Evolutionary conservation across 2,113 vertebrate genomes (phyloP).

Genomic region (Abramis brama): DNA sequence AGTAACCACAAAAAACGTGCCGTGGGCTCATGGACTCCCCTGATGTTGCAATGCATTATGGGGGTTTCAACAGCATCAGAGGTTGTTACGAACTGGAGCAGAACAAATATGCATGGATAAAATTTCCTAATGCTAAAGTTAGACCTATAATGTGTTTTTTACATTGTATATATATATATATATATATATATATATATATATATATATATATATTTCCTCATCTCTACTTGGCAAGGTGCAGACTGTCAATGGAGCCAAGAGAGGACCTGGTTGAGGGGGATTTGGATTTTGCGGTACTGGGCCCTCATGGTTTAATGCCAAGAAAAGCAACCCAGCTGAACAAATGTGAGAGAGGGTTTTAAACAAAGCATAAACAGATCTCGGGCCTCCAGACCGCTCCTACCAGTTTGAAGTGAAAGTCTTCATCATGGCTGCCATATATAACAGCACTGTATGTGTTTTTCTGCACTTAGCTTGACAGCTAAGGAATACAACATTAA

Average conservation of each 20-base stretch:
- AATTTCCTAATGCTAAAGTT: neutral
- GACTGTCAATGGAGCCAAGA: conserved; percentile 28
- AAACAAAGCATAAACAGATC: conserved; percentile 49
- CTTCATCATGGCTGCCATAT: conserved; percentile 66
- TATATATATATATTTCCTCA: neutral
- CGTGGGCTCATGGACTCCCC: neutral
- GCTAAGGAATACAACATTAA: conserved; percentile 71
- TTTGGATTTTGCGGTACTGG: conserved; percentile 17
- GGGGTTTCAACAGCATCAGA: conserved; percentile 12
- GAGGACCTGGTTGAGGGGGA: conserved; percentile 23
- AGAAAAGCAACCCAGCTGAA: conserved; percentile 49
- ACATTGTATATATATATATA: neutral
- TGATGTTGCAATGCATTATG: conserved; percentile 11
- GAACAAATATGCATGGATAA: conserved; percentile 7
- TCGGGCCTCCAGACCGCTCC: conserved; percentile 23
- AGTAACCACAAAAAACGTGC: conserved; percentile 31
- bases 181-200: neutral
- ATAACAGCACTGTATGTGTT: conserved; percentile 46
- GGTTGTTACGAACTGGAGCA: neutral
- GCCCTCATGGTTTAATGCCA: conserved; percentile 43
- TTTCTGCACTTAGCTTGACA: conserved; percentile 64
- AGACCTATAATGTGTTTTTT: conserved; percentile 24
- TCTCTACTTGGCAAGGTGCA: conserved; percentile 8
- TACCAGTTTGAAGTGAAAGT: conserved; percentile 69
- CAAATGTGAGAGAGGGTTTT: conserved; percentile 52